phyloP scores from a whole-genome alignment of 2,113 vertebrate genomes.

The Sylvietta virens region DNA sequence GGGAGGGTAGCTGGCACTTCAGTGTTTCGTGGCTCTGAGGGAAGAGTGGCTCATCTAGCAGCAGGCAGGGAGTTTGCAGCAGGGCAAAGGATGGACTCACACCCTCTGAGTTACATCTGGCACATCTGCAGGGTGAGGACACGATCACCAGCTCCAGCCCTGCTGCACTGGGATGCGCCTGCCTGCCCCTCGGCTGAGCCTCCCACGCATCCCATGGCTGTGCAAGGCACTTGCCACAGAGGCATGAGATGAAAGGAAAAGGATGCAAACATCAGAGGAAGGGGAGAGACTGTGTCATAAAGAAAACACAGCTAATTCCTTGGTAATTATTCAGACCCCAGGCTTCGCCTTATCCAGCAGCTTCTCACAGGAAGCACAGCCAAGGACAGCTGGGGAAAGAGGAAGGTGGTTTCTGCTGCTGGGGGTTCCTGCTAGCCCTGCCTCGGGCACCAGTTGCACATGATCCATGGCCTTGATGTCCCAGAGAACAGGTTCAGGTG shows the following conservation, averaged over 20 bases:
- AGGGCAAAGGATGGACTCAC: background rate
- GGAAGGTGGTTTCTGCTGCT: background rate
- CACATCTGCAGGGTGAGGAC: background rate
- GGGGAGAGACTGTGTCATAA: background rate
- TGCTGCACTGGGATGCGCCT: background rate
- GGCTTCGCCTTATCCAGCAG: background rate
- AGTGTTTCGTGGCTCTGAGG: background rate
- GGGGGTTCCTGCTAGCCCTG: background rate
- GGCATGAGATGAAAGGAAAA: background rate
- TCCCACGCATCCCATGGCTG: background rate
- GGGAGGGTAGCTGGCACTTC: background rate
- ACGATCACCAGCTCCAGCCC: rapidly evolving
- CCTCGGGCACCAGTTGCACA: rapidly evolving
- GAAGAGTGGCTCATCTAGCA: background rate
- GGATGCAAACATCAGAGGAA: constrained; percentile 10
- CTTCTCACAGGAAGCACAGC: background rate
- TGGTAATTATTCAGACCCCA: constrained; percentile 36
- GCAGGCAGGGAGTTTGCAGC: background rate
- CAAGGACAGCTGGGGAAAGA: background rate
- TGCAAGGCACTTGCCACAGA: background rate
- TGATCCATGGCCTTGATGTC: background rate
- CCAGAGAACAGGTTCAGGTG: background rate
- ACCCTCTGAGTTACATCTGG: background rate
- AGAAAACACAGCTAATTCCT: constrained; percentile 15
- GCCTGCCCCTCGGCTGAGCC: background rate